Conservation (phyloP, 2,113 vertebrate species). For the Macaca fascicularis region T2T-MFA8v1.1 NC_088376.1:167279501-167280000, state of each 20-base stretch:
- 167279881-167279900: background rate
- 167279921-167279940: background rate
- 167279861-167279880: background rate
- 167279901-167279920: background rate
- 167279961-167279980: conserved; percentile 8
- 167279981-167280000: background rate
- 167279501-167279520: too few relatives aligned
- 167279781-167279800: background rate
- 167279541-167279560: background rate
- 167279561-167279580: background rate
- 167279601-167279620: background rate
- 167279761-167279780: background rate
- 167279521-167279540: background rate
- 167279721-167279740: background rate
- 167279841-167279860: background rate
- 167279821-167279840: background rate
- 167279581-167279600: background rate
- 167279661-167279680: background rate
- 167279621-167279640: background rate
- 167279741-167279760: background rate
- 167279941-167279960: conserved; percentile 20
- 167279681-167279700: background rate
- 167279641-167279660: background rate
- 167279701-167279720: background rate
- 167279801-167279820: background rate